Conservation (phyloP, 2,888 invertebrate genomes). For the Tetropium fuscum region DNA sequence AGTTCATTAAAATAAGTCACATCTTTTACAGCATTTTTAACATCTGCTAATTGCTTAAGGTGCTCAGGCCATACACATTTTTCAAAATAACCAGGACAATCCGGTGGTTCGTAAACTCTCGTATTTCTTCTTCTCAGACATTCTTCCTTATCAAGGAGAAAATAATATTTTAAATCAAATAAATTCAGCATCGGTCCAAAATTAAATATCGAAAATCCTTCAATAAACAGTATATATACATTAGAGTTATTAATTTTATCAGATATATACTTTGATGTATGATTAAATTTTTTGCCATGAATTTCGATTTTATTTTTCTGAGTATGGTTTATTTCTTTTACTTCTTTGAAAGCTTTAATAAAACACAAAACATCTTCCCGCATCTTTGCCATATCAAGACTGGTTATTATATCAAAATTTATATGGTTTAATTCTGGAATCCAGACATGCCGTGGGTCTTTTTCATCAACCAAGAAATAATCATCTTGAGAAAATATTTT, state of each 20-base stretch:
- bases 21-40: conserved; percentile 55
- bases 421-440: conserved; percentile 77
- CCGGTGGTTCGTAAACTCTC: conserved; percentile 87
- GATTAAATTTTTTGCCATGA: neutral
- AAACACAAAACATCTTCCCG: conserved; percentile 68
- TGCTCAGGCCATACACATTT: conserved; percentile 93
- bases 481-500: conserved; percentile 78
- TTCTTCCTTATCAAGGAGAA: conserved; percentile 76
- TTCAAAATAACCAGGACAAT: conserved; percentile 90
- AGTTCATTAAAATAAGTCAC: conserved; percentile 55
- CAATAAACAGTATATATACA: conserved; percentile 74
- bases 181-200: conserved; percentile 75
- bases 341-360: conserved; percentile 52
- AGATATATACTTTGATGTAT: conserved; percentile 18
- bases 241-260: conserved; percentile 53
- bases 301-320: conserved; percentile 45
- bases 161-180: conserved; percentile 80
- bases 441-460: conserved; percentile 74
- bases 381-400: conserved; percentile 82
- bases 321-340: conserved; percentile 41
- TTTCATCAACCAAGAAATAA: conserved; percentile 78
- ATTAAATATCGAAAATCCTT: conserved; percentile 83
- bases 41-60: conserved; percentile 69
- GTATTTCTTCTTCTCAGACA: conserved; percentile 73
- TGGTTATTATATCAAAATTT: conserved; percentile 80